These are phyloP conservation scores for Drosophila insularis DNA, from an alignment of 1,140 invertebrate genomes.

Conservation along the genomic window DNA sequence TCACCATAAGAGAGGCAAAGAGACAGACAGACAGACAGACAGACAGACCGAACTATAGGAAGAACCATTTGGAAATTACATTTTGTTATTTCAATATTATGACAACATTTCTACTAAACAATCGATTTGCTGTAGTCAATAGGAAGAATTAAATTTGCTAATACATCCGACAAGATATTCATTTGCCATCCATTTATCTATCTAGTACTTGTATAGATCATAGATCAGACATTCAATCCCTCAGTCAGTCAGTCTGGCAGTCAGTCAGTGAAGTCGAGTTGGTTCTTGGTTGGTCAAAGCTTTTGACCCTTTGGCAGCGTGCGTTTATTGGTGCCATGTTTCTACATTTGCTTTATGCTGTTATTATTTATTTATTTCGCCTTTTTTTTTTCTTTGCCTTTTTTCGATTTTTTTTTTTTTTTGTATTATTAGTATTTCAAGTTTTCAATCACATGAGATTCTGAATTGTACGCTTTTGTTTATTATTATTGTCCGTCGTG, in stretches of 20 bases:
- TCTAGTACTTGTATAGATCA: constrained; percentile 5
- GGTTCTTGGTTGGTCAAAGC: constrained; percentile 9
- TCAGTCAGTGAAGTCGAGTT: not conserved
- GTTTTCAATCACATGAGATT: constrained; percentile 74
- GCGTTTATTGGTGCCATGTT: constrained; percentile 17
- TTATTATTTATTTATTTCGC: constrained; percentile 50
- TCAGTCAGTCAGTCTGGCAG: not conserved
- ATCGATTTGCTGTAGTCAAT: not conserved
- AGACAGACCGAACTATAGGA: no score
- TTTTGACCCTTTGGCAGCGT: constrained; percentile 24
- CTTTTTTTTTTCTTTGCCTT: constrained; percentile 49
- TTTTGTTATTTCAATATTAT: not conserved
- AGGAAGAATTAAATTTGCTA: not conserved
- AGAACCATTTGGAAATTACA: no score
- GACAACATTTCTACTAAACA: not conserved
- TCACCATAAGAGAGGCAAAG: not conserved
- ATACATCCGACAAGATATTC: not conserved
- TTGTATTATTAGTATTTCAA: constrained; percentile 58
- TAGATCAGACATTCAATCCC: not conserved
- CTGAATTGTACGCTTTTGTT: constrained; percentile 74
- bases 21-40: no score
- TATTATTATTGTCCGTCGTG: constrained; percentile 57
- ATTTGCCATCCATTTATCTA: not conserved
- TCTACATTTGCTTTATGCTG: constrained; percentile 46
- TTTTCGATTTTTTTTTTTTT: constrained; percentile 64